A percentile compares a stretch with the other conserved stretches of the same genome.
Evolutionary conservation across 1,140 invertebrate species (phyloP).

Genomic region (Aphelinus atriplicis): DNA sequence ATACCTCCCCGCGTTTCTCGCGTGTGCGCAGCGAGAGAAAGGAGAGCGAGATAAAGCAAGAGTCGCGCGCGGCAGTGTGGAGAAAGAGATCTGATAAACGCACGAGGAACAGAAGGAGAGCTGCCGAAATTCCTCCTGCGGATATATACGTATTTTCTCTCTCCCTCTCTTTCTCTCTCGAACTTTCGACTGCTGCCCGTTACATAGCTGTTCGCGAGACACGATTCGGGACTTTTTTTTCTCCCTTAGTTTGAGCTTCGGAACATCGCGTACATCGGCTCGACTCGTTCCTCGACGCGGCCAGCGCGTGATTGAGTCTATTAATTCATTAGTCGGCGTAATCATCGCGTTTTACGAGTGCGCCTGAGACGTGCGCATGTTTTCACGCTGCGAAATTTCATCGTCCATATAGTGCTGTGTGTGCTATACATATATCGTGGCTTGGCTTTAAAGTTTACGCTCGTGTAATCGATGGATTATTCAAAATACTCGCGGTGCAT

Average conservation of each 20-base stretch:
- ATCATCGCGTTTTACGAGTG: no score
- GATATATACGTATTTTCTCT: constrained; percentile 14
- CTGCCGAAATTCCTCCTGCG: constrained; percentile 11
- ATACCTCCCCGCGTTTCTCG: not conserved
- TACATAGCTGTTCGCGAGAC: no score
- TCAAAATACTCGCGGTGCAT: no score
- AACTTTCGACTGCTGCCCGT: not conserved
- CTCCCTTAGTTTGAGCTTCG: not conserved
- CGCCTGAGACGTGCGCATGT: no score
- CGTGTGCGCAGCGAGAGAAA: not conserved
- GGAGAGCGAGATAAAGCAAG: constrained; percentile 17
- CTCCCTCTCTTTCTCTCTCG: constrained; percentile 1
- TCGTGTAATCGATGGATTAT: no score
- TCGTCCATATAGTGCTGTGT: no score
- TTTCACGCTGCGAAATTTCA: no score
- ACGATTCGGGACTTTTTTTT: constrained; percentile 3
- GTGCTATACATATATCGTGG: no score
- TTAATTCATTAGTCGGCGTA: constrained; percentile 22
- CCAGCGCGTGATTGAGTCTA: constrained; percentile 10
- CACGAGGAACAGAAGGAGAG: not conserved
- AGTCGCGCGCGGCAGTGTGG: not conserved
- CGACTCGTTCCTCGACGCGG: not conserved
- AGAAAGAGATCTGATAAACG: constrained; percentile 33
- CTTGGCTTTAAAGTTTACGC: no score
- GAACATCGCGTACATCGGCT: not conserved